Base-by-base conservation (phyloP, 1,140 invertebrate species). In the Drosophila ficusphila region DNA sequence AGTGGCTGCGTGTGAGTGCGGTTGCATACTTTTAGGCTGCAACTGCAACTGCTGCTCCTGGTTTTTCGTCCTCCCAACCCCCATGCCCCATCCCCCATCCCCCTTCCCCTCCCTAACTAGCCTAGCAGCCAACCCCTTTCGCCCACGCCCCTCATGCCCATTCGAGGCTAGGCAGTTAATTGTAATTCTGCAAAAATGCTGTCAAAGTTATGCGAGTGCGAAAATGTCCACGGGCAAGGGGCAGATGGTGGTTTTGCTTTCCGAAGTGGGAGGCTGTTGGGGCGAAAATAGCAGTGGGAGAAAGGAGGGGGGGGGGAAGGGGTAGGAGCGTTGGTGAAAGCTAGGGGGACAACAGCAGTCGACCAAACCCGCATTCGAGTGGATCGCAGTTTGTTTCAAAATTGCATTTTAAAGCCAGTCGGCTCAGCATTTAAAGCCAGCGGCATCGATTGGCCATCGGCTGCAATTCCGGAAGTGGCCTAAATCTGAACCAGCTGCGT, bases 121-220 rank as follows among this genome's bases (percentile, higher is more conserved):
- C 6, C 14, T 21, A 36, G 12, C 21, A 21, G 2, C 11, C 29
- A 9, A 4, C 4, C 29, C 12, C 12, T 4, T 11, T n/a, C 18
- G 2, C 2, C n/a, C 19, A 11, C 19, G 6, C 18, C 39, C n/a
- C 4, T 1, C 14, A 29, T 38, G 23, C 36, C 36, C 56, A 61
- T 60, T 61, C 38, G 46, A 42, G 42, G 29, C 54, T 62, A 48
- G 75, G 70, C 79, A 79, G 79, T 86, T 85, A 85, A 85, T 85
- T 85, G 79, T 83, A 78, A 83, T 82, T 71, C 78, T 77, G 78
- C 78, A 82, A 77, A 83, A 82, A 83, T 82, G 57, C 79, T 71
- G 79, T 85, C 79, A 86, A 86, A 83, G 79, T 86, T 85, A 86
- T 86, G 79, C 72, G 65, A 86, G 81, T 85, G 81, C 79, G 79